phyloP scores from a whole-genome alignment of 1,140 invertebrate species.

The Ceratina japonica region DNA sequence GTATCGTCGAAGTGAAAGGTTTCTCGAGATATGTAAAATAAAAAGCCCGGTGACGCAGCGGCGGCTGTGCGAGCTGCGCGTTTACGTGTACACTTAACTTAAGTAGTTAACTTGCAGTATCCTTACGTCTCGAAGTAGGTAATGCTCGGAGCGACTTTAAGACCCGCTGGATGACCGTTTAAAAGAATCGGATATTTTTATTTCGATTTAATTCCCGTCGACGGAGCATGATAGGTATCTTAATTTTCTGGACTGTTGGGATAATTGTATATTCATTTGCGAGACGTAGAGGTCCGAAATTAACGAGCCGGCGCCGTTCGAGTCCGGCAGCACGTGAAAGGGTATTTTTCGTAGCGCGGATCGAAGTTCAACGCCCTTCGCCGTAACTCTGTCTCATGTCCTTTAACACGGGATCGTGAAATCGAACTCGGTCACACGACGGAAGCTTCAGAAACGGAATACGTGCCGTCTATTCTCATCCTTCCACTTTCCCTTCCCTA shows the following conservation, averaged over 20 bases:
- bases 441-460: not conserved
- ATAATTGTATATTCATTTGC: no score
- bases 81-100: constrained; percentile 8
- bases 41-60: constrained; percentile 8
- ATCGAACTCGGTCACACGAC: not conserved
- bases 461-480: not conserved
- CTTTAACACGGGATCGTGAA: not conserved
- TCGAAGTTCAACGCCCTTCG: no score
- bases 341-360: no score
- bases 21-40: constrained; percentile 23
- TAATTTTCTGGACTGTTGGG: no score
- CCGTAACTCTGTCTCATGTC: not conserved
- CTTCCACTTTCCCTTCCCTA: constrained; percentile 6
- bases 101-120: no score
- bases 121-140: not conserved
- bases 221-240: no score
- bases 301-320: no score
- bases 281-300: no score
- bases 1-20: constrained; percentile 39
- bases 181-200: no score
- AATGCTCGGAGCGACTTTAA: not conserved
- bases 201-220: no score
- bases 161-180: no score
- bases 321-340: no score
- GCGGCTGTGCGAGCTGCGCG: not conserved